Base-by-base conservation (phyloP, 2,888 invertebrate genomes). In the Bhutanitis thaidina region DNA sequence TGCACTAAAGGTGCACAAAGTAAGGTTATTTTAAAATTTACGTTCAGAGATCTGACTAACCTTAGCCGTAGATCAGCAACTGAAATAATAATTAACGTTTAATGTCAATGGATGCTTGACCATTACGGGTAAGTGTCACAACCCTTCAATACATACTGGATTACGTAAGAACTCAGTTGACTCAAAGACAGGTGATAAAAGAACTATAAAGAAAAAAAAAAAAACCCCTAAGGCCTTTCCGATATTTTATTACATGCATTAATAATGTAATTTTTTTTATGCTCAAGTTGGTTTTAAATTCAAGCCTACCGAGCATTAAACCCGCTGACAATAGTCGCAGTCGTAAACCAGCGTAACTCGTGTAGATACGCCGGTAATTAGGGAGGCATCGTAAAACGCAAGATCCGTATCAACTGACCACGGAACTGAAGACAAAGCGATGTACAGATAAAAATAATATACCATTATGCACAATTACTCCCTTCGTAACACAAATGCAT, bases 381-480 rank as follows among this genome's bases (percentile, higher is more conserved):
- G 53, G 49, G 49, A 59, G 57, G 56, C 59, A 57, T 30, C 30
- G 30, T 59, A 60, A 64, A 58, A 64, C 55, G 57, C 61, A 59
- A 63, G 69, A 69, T 68, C 39, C 41, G 25, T 65, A 69, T 71
- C 71, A 52, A 50, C 37, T 45, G 49, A 54, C 47, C 53, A 54
- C 62, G 54, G 49, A 37, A 36, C 14, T 16, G 30, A 60, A 62
- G 63, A 65, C 63, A 61, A 56, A 43, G 34, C 56, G 67, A 69
- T 71, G 62, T 58, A 56, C 49, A 67, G 71, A 72, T 71, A 72
- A 69, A 61, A 59, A 58, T 63, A 63, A 69, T 65, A 61, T 65
- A 70, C 67, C 65, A 69, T 73, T 72, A 67, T 62, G 67, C 62
- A 62, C 64, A 66, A 70, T 65, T 62, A 67, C 63, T 62, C 55